These are phyloP conservation scores for Sebastes ruberrimus DNA, from an alignment of 2,797 vertebrate species.

Conservation along the genomic window DNA sequence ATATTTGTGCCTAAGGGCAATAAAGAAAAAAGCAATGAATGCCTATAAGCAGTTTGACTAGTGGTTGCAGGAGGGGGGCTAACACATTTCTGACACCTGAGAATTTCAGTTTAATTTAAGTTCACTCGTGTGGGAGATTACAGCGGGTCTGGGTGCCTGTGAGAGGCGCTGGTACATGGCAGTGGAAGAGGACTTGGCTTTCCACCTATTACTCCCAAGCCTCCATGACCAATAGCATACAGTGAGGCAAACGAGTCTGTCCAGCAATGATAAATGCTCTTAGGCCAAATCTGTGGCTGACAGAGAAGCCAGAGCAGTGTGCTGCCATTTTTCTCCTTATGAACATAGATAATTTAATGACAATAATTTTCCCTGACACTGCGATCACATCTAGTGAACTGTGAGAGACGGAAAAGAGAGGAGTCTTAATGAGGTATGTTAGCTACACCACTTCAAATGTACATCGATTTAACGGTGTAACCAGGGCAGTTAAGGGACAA, in stretches of 20 bases:
- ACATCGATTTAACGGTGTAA: neutral
- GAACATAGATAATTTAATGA: constrained; percentile 37
- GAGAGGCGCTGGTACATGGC: constrained; percentile 53
- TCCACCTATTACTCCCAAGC: constrained; percentile 67
- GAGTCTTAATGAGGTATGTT: neutral
- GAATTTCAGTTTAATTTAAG: constrained; percentile 69
- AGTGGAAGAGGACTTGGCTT: constrained; percentile 60
- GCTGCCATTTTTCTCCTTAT: constrained; percentile 34
- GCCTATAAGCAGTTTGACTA: constrained; percentile 17
- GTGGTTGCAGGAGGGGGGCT: constrained; percentile 23
- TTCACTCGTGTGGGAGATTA: constrained; percentile 68
- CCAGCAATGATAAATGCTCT: constrained; percentile 66
- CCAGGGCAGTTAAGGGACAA: constrained; percentile 21
- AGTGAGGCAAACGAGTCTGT: constrained; percentile 56
- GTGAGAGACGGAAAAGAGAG: neutral
- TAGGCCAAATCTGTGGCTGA: constrained; percentile 33
- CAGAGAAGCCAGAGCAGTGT: constrained; percentile 42
- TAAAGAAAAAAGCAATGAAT: constrained; percentile 12
- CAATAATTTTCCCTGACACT: constrained; percentile 13
- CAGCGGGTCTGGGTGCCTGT: constrained; percentile 35
- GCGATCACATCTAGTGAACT: constrained; percentile 16
- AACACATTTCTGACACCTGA: constrained; percentile 59
- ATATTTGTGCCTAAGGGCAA: neutral
- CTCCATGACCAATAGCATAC: constrained; percentile 66
- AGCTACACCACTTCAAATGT: constrained; percentile 7